Conservation (phyloP, 1,140 invertebrate species). For the Coptotermes formosanus region DNA sequence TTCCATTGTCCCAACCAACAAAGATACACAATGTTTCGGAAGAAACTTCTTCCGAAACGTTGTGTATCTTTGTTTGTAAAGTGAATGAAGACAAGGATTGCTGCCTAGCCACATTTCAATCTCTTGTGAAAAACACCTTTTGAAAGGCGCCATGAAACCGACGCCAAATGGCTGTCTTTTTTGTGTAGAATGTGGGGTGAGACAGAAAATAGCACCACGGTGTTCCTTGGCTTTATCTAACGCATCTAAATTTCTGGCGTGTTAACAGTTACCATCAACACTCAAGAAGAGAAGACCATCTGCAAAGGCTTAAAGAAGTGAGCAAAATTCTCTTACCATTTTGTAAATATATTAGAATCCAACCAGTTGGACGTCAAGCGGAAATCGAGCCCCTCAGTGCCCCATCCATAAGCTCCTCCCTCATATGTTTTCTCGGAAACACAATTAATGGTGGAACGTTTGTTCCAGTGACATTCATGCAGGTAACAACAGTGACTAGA, state of each 20-base stretch:
- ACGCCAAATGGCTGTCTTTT: too few species aligned
- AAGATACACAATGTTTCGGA: too few species aligned
- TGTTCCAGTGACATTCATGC: slow-evolving; percentile 42
- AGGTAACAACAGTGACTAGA: slow-evolving; percentile 42
- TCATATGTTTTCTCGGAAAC: slow-evolving; percentile 41
- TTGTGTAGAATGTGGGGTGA: too few species aligned
- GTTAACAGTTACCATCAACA: slow-evolving; percentile 45
- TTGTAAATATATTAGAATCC: slow-evolving; percentile 44
- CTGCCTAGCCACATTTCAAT: slow-evolving; percentile 33
- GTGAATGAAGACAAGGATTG: too few species aligned
- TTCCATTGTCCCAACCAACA: too few species aligned
- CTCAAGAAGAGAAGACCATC: slow-evolving; percentile 43
- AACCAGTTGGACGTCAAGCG: slow-evolving; percentile 41
- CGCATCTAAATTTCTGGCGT: slow-evolving; percentile 45
- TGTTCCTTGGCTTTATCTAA: slow-evolving; percentile 39
- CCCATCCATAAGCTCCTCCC: slow-evolving; percentile 34
- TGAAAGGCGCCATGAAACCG: too few species aligned
- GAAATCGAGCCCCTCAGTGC: slow-evolving; percentile 39
- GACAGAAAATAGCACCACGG: slow-evolving; percentile 36
- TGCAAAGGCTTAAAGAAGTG: slow-evolving; percentile 33
- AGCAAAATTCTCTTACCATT: slow-evolving; percentile 45
- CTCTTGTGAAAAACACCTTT: too few species aligned
- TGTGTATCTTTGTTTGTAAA: too few species aligned
- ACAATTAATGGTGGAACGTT: slow-evolving; percentile 42
- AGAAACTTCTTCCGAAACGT: too few species aligned